phyloP scores from a whole-genome alignment of 1,140 invertebrate genomes.

The Papilio xuthus region DNA sequence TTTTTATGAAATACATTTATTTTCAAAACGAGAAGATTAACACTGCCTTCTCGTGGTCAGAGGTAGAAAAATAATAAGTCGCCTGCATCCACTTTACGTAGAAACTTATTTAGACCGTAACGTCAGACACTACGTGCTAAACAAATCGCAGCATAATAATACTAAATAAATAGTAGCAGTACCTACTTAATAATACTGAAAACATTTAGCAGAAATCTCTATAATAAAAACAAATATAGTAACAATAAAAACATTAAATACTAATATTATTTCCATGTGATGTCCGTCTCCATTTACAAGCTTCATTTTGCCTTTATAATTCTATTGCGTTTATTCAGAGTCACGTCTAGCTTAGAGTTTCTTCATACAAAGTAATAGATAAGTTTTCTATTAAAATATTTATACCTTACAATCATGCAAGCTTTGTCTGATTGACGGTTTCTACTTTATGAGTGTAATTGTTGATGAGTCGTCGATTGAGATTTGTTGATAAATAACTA shows the following conservation, averaged over 20 bases:
- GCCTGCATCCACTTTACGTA: neutral
- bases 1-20: constrained; percentile 1
- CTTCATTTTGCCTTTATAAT: neutral
- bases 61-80: constrained; percentile 2
- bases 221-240: too few species aligned
- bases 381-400: neutral
- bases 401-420: neutral
- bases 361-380: neutral
- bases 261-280: too few species aligned
- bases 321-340: neutral
- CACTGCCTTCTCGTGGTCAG: neutral
- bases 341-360: neutral
- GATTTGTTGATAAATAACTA: neutral
- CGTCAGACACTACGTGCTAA: neutral
- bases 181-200: too few species aligned
- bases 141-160: neutral
- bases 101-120: constrained; percentile 19
- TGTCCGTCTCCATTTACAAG: neutral
- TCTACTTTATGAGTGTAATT: neutral
- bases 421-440: neutral
- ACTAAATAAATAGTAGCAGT: too few species aligned
- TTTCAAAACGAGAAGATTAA: neutral
- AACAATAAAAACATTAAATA: too few species aligned
- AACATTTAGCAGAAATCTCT: too few species aligned
- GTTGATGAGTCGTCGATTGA: neutral